Conservation (phyloP, 2,113 vertebrate species). For the Dermatemys mawii region DNA sequence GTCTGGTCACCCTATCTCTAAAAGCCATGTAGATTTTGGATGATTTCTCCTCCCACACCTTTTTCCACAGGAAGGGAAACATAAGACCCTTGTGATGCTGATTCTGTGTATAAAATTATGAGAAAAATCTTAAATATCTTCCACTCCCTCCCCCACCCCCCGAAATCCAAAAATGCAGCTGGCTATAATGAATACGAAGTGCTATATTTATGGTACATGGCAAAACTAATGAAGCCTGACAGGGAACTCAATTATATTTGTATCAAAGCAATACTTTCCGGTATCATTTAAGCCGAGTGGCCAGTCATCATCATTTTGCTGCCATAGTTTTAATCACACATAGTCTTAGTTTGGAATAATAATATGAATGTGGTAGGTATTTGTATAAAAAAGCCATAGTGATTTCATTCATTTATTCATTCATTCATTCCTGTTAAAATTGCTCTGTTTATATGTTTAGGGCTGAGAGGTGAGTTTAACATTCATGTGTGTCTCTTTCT, state of each 20-base stretch:
- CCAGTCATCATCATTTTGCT: background rate
- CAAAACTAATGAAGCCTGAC: background rate
- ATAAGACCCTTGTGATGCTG: background rate
- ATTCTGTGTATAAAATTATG: background rate
- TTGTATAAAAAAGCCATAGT: background rate
- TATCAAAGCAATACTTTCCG: background rate
- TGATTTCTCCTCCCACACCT: background rate
- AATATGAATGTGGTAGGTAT: background rate
- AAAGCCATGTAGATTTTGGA: background rate
- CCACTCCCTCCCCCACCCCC: background rate
- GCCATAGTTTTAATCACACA: background rate
- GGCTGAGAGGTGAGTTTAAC: background rate
- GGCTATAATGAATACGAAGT: background rate
- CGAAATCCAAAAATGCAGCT: background rate
- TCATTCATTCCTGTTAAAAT: background rate
- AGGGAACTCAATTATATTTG: background rate
- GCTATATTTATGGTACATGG: background rate
- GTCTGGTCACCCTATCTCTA: too few relatives aligned
- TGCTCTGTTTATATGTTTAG: background rate
- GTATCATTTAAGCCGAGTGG: background rate
- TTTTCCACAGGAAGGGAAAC: background rate
- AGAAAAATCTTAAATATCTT: background rate
- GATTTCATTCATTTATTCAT: background rate
- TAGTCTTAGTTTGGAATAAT: background rate
- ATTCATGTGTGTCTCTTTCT: background rate